These are phyloP conservation scores for Sinocyclocheilus anshuiensis DNA, from an alignment of 2,113 vertebrate genomes.

Conservation along the genomic window DNA sequence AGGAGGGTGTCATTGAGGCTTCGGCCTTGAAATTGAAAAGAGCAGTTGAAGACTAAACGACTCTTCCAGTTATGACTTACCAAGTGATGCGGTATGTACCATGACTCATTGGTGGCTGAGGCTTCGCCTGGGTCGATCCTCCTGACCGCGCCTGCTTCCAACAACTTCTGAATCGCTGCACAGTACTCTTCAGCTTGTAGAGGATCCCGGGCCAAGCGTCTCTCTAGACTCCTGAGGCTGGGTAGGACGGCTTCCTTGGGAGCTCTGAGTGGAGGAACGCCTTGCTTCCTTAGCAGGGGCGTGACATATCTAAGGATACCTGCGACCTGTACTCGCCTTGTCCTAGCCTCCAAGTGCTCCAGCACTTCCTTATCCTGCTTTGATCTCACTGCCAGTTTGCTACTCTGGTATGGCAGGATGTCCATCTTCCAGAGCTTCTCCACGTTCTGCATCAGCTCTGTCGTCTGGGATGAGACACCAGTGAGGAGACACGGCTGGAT, in stretches of 20 bases:
- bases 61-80: no score
- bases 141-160: no score
- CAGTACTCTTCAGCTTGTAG: background rate
- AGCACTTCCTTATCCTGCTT: no score
- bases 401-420: background rate
- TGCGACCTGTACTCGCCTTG: background rate
- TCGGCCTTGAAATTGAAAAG: no score
- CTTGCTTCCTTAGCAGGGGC: background rate
- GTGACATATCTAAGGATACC: background rate
- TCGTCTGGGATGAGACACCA: background rate
- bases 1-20: no score
- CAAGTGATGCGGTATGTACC: no score
- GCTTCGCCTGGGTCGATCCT: no score
- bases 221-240: background rate
- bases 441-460: background rate
- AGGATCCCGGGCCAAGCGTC: background rate
- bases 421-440: background rate
- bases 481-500: conserved; percentile 1
- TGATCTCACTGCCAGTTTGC: background rate
- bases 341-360: background rate
- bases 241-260: background rate
- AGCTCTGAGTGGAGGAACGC: background rate
- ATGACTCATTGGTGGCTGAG: no score
- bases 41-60: no score
- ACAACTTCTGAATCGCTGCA: background rate